Percentiles rank a stretch among this genome's conserved stretches.
phyloP scores from a whole-genome alignment of 2,113 vertebrate species.

The Sminthopsis crassicaudata region DNA sequence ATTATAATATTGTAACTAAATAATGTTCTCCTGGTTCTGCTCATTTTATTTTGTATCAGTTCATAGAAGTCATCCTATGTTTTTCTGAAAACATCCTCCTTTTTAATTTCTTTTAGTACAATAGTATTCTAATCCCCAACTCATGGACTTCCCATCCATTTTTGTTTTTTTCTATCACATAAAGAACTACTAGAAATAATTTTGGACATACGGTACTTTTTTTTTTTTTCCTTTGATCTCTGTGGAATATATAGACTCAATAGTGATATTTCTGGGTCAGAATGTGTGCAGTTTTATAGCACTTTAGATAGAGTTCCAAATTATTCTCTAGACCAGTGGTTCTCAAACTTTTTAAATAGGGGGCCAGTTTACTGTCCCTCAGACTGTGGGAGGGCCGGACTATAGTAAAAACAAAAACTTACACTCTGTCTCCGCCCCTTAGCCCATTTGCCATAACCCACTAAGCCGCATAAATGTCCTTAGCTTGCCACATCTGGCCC shows the following conservation, averaged over 20 bases:
- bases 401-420: too few relatives aligned
- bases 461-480: too few relatives aligned
- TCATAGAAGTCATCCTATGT: not conserved
- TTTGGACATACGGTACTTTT: not conserved
- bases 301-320: not conserved
- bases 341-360: too few relatives aligned
- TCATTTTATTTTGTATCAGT: not conserved
- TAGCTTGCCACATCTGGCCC: too few relatives aligned
- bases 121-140: not conserved
- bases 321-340: not conserved
- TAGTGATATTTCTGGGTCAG: not conserved
- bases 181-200: not conserved
- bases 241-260: not conserved
- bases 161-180: not conserved
- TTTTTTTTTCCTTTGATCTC: not conserved
- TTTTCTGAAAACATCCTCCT: not conserved
- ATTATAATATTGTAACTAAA: not conserved
- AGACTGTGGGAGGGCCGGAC: too few relatives aligned
- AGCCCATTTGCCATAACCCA: too few relatives aligned
- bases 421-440: too few relatives aligned
- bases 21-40: not conserved
- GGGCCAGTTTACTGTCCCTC: too few relatives aligned
- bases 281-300: not conserved
- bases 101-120: not conserved
- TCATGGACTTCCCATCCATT: not conserved